These are phyloP conservation scores for Trichogramma dendrolimi DNA, from an alignment of 2,888 invertebrate genomes.

Conservation along the genomic window DNA sequence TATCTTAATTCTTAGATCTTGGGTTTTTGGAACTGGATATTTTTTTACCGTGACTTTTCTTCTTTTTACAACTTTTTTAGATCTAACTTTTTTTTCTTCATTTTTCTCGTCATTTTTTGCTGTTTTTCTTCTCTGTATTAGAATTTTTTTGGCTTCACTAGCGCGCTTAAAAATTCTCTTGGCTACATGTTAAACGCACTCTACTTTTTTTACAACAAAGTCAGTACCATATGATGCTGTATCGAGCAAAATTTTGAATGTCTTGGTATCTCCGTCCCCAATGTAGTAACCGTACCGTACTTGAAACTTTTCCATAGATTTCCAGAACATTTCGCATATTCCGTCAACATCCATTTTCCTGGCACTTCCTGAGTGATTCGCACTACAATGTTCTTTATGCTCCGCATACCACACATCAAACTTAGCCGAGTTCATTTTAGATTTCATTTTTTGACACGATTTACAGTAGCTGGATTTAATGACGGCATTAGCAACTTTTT, in stretches of 20 bases:
- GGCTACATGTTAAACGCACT: constrained; percentile 15
- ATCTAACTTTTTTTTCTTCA: constrained; percentile 15
- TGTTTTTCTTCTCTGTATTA: constrained; percentile 23
- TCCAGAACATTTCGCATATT: constrained; percentile 23
- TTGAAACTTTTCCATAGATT: constrained; percentile 22
- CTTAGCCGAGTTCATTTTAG: constrained; percentile 20
- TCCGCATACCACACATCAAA: constrained; percentile 23
- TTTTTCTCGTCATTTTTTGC: constrained; percentile 19
- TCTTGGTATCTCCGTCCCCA: constrained; percentile 29
- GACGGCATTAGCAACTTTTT: no score
- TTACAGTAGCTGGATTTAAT: no score
- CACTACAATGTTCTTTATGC: constrained; percentile 22
- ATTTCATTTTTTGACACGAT: no score
- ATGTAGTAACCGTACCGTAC: constrained; percentile 26
- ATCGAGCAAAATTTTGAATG: constrained; percentile 26
- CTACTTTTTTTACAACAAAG: constrained; percentile 15
- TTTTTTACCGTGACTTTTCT: constrained; percentile 1
- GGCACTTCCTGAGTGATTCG: constrained; percentile 27
- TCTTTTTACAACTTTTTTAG: constrained; percentile 24
- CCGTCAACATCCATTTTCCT: constrained; percentile 31
- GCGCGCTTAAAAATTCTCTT: constrained; percentile 22
- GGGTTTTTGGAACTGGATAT: no score
- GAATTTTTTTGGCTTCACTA: constrained; percentile 22
- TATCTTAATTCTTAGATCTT: no score
- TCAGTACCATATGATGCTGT: constrained; percentile 22